Evolutionary conservation across 2,888 invertebrate genomes (phyloP).

Genomic region (Trissonchulus sp.): DNA sequence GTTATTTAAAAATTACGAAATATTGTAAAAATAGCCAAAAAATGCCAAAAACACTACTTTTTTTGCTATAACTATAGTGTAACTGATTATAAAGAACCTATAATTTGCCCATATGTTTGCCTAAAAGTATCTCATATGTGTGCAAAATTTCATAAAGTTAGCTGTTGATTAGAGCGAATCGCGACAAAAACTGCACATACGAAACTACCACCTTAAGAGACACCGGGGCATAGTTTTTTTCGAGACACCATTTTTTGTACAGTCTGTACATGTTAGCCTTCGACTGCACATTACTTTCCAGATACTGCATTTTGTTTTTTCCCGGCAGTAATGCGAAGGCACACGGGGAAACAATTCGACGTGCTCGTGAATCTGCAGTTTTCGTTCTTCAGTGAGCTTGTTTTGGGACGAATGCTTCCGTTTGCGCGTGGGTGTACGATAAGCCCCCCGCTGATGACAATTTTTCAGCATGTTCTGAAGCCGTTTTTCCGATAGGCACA

Average conservation of each 20-base stretch:
- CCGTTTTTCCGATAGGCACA: neutral
- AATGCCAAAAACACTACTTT: no score
- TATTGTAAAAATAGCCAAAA: no score
- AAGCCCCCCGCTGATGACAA: neutral
- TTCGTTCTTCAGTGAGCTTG: neutral
- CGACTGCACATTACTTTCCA: neutral
- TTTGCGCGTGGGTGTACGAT: neutral
- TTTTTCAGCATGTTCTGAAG: neutral
- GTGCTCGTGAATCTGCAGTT: neutral
- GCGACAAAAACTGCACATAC: no score
- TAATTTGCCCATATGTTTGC: no score
- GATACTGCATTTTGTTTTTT: slow-evolving; percentile 14
- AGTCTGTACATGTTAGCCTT: slow-evolving; percentile 22
- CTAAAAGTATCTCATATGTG: no score
- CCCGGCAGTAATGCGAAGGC: neutral
- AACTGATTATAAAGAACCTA: no score
- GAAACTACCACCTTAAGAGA: no score
- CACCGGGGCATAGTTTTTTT: neutral
- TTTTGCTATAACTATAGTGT: no score
- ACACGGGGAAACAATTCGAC: slow-evolving; percentile 14
- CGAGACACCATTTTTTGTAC: slow-evolving; percentile 12
- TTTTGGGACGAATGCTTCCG: neutral
- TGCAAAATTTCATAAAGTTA: no score
- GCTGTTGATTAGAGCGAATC: no score
- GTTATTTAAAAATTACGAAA: no score